Base-by-base conservation (phyloP, 2,113 vertebrate species). In the Brachirus orientalis region DNA sequence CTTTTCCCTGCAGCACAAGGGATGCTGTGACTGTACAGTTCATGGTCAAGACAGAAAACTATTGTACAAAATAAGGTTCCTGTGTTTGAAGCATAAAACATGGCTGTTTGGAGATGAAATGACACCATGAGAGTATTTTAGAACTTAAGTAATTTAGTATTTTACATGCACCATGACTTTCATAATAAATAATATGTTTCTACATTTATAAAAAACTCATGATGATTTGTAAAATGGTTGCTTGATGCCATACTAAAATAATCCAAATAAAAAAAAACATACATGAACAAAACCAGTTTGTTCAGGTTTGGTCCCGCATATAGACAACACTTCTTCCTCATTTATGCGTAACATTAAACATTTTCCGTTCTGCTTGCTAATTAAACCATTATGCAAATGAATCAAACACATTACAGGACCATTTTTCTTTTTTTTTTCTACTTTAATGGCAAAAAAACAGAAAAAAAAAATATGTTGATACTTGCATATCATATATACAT, bases 311-410 rank as follows among this genome's bases (percentile, higher is more conserved):
- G 22, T 41, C 57, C 18, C 43, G 14, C 20, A 37, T 11, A 54
- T 6, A 28, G 28, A 28, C 28, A 6, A 1, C 28, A 28, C 28
- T 1, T 14, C 41, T 58, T 41, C 6, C 51, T 82, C 37, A 56
- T 43, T 35, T 40, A 33, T 41, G 22, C 51, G 65, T 55, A 75
- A 45, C 51, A 57, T 56, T 36, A 36, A 10, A n/a, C 28, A 11
- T 10, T 65, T 51, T 75, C 54, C 45, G 35, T 55, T 67, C 46
- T 22, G 50, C 45, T 47, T 67, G 46, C 62, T 75, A 69, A 77
- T 72, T 19, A 68, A 56, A 65, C 43, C 59, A 80, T 75, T 68
- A 84, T 75, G 67, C 47, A 80, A 75, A 80, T 75, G 16, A 16
- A 6, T 5, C 43, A 2, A 79, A 58, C 46, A 66, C 17, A 56